Conservation (phyloP, 2,888 invertebrate species). For the Lordiphosa andalusiaca region DNA sequence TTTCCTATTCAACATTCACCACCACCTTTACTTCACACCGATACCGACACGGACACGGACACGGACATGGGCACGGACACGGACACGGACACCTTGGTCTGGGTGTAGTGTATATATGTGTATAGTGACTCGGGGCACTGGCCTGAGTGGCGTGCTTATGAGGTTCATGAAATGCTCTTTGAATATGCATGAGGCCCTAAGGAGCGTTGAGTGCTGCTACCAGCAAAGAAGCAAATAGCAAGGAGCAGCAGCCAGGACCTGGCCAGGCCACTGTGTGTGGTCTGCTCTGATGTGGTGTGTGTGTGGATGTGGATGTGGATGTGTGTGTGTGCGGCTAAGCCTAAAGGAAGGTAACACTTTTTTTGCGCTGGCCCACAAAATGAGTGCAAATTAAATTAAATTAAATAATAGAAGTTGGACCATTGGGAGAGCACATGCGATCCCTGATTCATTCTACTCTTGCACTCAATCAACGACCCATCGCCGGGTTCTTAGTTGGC, state of each 20-base stretch:
- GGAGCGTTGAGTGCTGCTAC: conserved; percentile 55
- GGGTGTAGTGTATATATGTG: no score
- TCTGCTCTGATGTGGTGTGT: conserved; percentile 8
- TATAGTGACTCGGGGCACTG: conserved; percentile 9
- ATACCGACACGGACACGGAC: conserved; percentile 7
- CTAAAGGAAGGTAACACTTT: conserved; percentile 31
- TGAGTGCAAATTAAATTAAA: conserved; percentile 60
- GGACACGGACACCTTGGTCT: conserved; percentile 31
- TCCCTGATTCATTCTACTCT: no score
- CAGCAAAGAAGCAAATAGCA: conserved; percentile 10
- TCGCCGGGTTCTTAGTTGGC: no score
- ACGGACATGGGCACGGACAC: neutral
- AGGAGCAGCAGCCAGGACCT: conserved; percentile 8
- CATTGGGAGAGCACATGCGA: neutral
- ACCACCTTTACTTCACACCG: neutral
- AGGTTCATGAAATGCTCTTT: conserved; percentile 68
- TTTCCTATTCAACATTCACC: neutral
- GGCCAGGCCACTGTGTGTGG: neutral
- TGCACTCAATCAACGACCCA: no score
- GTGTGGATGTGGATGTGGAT: neutral
- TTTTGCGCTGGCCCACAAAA: conserved; percentile 24
- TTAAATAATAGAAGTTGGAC: conserved; percentile 48
- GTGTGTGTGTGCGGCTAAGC: conserved; percentile 28
- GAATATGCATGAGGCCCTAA: conserved; percentile 72
- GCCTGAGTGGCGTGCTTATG: conserved; percentile 63